Base-by-base conservation (phyloP, 2,113 vertebrate genomes). In the Cyanoramphus novaezelandiae region DNA sequence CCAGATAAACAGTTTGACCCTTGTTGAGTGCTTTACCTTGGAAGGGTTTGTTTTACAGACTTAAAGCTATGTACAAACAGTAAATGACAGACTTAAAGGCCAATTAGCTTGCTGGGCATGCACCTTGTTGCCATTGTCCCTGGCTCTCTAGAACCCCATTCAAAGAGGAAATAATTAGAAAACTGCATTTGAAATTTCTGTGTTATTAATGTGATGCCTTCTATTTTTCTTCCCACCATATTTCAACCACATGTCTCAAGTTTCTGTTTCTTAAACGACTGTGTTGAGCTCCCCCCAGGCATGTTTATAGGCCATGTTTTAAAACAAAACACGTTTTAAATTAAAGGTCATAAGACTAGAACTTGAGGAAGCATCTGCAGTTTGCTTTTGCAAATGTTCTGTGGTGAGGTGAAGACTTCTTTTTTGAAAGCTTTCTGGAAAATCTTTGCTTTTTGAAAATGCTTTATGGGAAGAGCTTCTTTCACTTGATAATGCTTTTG, bases 321-420 rank as follows among this genome's bases (percentile, higher is more conserved):
- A 94, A 95, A 82, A 85, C 86, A 92, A 96, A 96, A 94, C 92
- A 96, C 49, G 13, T 96, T 96, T 94, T 59, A 92, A 94, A 87
- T 92, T 82, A 80, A 74, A 27, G 62, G 44, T 92, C n/a, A 0
- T 39, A 62, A 77, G 88, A 93, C 53, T 55, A 72, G 70, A 82
- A 67, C 53, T 93, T 82, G 74, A 90, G 50, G 86, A 80, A 91
- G 84, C 81, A 92, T 96, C 92, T 95, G 91, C 78, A 94, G 55
- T 74, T 94, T 76, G 86, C 91, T 92, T 82, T 94, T 85, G n/a
- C 25, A 89, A 82, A 85, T 62, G 37, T 53, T 92, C 63, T 87
- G 47, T 63, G 89, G 86, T 87, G 81, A 86, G 17, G 55, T 86
- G 57, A 88, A 89, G 70, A 67, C 9, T 17, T 77, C 6, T 80